Percentiles rank a stretch among this genome's conserved stretches.
Conservation (phyloP, 2,113 vertebrate species). For the Hucho hucho region DNA sequence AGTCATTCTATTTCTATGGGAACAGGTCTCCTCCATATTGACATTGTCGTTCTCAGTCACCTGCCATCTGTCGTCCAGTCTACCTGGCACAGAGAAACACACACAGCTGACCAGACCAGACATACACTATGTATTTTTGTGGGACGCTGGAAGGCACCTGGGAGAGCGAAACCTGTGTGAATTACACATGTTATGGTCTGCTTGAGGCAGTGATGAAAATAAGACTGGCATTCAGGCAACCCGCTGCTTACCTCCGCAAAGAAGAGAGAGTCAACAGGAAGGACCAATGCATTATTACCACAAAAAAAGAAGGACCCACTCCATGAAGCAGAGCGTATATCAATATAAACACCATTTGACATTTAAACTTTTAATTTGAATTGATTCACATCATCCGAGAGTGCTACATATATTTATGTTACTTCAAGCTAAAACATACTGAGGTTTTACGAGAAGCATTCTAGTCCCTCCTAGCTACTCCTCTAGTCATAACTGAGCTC, state of each 20-base stretch:
- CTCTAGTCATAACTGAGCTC: background rate
- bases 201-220: background rate
- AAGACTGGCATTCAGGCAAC: background rate
- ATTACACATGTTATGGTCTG: background rate
- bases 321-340: no score
- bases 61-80: no score
- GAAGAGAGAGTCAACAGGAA: background rate
- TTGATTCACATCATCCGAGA: background rate
- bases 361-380: background rate
- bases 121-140: background rate
- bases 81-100: background rate
- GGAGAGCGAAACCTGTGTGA: background rate
- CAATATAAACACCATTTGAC: no score
- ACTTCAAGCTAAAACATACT: no score
- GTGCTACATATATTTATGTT: no score
- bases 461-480: background rate
- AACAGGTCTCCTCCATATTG: background rate
- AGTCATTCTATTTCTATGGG: no score
- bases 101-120: background rate
- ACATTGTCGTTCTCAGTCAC: background rate
- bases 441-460: conserved; percentile 1
- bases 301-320: no score
- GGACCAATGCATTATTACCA: background rate
- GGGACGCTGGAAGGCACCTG: background rate
- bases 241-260: background rate